Base-by-base conservation (phyloP, 2,888 invertebrate genomes). In the Acanthacorydalis orientalis region DNA sequence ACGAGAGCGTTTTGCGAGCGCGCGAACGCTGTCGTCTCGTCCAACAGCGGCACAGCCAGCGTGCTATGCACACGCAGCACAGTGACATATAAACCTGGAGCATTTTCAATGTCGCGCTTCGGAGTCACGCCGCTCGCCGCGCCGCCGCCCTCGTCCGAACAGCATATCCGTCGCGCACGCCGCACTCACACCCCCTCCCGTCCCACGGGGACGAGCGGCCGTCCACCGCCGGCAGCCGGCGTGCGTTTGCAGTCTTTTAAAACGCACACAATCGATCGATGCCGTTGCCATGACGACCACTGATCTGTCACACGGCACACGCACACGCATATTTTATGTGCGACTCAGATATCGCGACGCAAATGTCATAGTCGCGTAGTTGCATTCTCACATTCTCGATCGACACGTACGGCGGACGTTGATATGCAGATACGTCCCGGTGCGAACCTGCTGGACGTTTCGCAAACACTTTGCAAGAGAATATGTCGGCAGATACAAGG, bases 271-370 rank as follows among this genome's bases (percentile, higher is more conserved):
- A 37, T 43, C 47, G 47, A 47, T 47, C 42, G 42, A 43, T 43
- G 42, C 35, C 47, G 47, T 47, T 37, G 31, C 43, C 42, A 43
- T 47, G 31, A 34, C 23, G 35, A 47, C 47, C 31, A 16, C 47
- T 47, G 47, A 47, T 47, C 47, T 47, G 47, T 47, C 47, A 47
- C 47, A 47, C 42, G 15, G 46, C 43, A 16, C 32, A 43, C 32
- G 31, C 32, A 31, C 41, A 43, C 34, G 11, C 43, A 43, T 12
- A 43, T 33, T 14, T 43, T 14, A 34, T 33, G 33, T 34, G 32
- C 43, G n/a, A 23, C 23, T 23, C 23, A 23, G 23, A 23, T 23
- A 23, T 23, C 23, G 23, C 23, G 23, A 6, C 23, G 23, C 23
- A 23, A 23, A 23, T 23, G 23, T 23, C 23, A 23, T 23, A 23